Conservation (phyloP, 2,113 vertebrate species). For the Rhea pennata region DNA sequence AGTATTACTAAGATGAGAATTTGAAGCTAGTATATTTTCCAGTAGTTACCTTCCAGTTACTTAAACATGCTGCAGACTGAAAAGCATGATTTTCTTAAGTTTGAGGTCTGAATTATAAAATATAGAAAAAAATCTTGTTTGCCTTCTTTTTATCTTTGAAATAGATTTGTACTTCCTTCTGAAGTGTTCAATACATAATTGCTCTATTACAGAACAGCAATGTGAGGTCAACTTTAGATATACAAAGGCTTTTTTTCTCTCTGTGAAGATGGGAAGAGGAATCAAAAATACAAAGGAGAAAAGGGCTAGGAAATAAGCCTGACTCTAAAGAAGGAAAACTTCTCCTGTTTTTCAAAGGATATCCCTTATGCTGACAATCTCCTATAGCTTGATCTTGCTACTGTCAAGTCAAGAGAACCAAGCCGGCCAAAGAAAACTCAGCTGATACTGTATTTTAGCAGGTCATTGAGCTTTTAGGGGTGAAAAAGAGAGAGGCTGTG, state of each 20-base stretch:
- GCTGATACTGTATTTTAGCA: slow-evolving; percentile 67
- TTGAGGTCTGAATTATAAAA: neutral
- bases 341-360: slow-evolving; percentile 83
- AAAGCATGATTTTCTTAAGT: neutral
- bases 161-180: neutral
- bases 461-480: slow-evolving; percentile 68
- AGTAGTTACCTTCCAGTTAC: neutral
- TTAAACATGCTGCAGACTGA: neutral
- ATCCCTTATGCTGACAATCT: slow-evolving; percentile 81
- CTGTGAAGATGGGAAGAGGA: neutral
- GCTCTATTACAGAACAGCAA: neutral
- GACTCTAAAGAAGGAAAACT: slow-evolving; percentile 40
- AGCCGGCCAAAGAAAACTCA: slow-evolving; percentile 80
- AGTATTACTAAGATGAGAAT: neutral
- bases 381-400: slow-evolving; percentile 68
- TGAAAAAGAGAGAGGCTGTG: slow-evolving; percentile 65
- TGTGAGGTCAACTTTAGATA: neutral
- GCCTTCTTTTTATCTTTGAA: neutral
- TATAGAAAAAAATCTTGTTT: neutral
- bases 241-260: neutral
- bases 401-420: slow-evolving; percentile 68
- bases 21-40: neutral
- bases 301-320: slow-evolving; percentile 10
- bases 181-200: neutral
- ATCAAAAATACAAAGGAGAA: slow-evolving; percentile 25